phyloP scores from a whole-genome alignment of 2,888 invertebrate genomes.

The Phortica okadai region DNA sequence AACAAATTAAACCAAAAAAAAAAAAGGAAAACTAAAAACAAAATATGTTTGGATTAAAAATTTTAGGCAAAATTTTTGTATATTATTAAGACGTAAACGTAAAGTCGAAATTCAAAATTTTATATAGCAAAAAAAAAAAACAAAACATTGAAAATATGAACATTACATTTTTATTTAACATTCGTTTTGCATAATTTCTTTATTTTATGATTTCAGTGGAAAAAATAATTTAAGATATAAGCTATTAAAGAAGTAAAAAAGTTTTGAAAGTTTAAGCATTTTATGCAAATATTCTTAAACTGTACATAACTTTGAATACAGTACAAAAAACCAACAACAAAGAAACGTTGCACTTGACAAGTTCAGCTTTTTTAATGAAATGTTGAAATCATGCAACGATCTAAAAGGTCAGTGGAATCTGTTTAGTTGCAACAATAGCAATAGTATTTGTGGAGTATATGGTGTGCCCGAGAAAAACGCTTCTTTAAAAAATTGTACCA shows the following conservation, averaged over 20 bases:
- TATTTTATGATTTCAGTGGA: slow-evolving; percentile 47
- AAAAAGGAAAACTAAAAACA: slow-evolving; percentile 35
- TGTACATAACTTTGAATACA: not conserved
- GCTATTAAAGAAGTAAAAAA: slow-evolving; percentile 35
- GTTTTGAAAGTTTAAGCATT: not conserved
- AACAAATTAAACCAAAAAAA: slow-evolving; percentile 62
- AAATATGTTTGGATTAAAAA: slow-evolving; percentile 57
- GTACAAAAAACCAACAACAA: slow-evolving; percentile 41
- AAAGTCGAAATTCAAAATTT: slow-evolving; percentile 55
- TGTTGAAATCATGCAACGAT: no score
- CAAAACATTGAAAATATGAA: slow-evolving; percentile 33
- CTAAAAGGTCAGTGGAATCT: no score
- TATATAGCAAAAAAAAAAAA: slow-evolving; percentile 43
- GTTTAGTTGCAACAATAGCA: no score
- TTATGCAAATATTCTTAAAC: not conserved
- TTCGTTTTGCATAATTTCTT: slow-evolving; percentile 32
- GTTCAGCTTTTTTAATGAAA: no score
- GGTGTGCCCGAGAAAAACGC: no score
- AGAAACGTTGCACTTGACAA: not conserved
- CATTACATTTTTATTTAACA: not conserved
- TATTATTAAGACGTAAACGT: slow-evolving; percentile 46
- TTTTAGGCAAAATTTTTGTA: slow-evolving; percentile 70
- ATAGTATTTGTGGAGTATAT: no score
- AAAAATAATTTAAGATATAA: slow-evolving; percentile 27
- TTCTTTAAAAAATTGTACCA: no score